Evolutionary conservation across 2,797 vertebrate genomes (phyloP), one percentile per base, ranked within the genome.

Genomic region (Psittacula derbiana): DNA sequence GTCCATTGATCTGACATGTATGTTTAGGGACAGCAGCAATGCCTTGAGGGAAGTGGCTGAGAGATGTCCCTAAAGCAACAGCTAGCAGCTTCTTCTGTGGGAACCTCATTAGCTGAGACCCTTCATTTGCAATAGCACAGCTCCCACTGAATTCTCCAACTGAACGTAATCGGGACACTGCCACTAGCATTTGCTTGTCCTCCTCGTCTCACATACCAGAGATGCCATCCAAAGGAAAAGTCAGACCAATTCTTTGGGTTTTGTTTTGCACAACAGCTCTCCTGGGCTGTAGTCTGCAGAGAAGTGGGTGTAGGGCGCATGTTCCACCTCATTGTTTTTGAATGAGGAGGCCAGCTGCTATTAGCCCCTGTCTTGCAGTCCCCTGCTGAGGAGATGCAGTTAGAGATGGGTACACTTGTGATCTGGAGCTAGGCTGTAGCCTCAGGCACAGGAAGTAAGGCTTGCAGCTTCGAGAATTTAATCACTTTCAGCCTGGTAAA

Each of bases 251-350:
- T 78, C 43, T 82, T 84, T 33, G 60, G 11, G 47, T 36, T 93
- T 82, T 84, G 14, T 44, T 88, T 88, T 52, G 40, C 30, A 67
- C 31, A 92, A 30, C 50, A 76, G 31, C 30, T 90, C 52, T 90
- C 64, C 44, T 86, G 44, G 33, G 57, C 47, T 82, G 80, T 57
- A 86, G 81, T 60, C 31, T 66, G 62, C 57, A 82, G 70, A 41
- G 81, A 62, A 0, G 1, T 1, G 1, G 38, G 24, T 10, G 7
- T 10, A 13, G 9, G 15, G 6, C 10, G 8, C 25, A 72, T 0
- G 0, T 86, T 67, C 41, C 30, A 38, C 15, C 57, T 81, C 69
- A 70, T 8, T 58, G 38, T 36, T 33, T 86, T 55, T 73, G 75
- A 73, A 61, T 41, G 30, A 82, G 86, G 49, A 86, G 74, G 40